phyloP scores from a whole-genome alignment of 2,797 vertebrate species.

The Peromyscus aztecus region DNA sequence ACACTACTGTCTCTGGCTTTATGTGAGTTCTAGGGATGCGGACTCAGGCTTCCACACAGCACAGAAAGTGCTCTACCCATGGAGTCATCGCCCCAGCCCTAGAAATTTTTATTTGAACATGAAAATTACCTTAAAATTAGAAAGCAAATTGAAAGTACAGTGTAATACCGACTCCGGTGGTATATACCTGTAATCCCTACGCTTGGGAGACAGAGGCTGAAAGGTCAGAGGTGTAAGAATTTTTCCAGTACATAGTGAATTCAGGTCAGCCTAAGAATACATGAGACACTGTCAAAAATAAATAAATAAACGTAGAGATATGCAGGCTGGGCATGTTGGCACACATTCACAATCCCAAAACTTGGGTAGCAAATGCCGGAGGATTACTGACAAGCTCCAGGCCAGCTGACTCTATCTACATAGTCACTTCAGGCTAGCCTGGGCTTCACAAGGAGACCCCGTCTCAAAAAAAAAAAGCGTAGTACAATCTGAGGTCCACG shows the following conservation, averaged over 20 bases:
- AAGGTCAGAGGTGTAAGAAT: not conserved
- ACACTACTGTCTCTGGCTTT: not conserved
- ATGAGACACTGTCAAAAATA: not conserved
- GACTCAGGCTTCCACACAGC: not conserved
- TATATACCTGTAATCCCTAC: not conserved
- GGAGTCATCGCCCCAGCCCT: not conserved
- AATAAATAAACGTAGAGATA: not conserved
- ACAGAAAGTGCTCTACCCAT: not conserved
- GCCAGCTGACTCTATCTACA: not conserved
- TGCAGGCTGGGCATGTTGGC: not conserved
- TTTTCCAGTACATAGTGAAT: not conserved
- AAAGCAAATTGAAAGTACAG: not conserved
- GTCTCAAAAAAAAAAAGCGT: not conserved
- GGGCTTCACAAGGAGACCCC: not conserved
- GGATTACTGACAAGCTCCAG: not conserved
- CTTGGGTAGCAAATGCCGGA: not conserved
- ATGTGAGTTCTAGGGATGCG: not conserved
- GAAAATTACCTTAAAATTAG: not conserved
- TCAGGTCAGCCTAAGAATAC: not conserved
- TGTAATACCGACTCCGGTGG: not conserved
- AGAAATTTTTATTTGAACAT: not conserved
- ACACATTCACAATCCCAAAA: not conserved
- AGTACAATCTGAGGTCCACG: not conserved
- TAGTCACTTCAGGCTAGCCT: not conserved
- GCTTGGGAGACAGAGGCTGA: not conserved